Evolutionary conservation across 2,113 vertebrate genomes (phyloP).

Genomic region (Machaerirhynchus nigripectus): DNA sequence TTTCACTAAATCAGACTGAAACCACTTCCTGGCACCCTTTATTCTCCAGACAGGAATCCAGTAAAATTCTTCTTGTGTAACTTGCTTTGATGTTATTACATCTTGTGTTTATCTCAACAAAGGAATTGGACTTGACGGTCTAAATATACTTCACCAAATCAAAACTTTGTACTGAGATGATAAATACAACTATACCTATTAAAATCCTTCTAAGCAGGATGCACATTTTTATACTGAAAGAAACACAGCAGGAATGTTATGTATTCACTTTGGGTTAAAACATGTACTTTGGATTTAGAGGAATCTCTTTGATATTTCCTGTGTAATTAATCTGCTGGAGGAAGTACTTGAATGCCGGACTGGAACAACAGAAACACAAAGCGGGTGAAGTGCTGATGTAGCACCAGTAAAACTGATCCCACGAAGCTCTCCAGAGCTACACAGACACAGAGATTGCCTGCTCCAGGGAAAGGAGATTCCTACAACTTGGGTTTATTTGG

Average conservation of each 20-base stretch:
- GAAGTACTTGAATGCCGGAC: background rate
- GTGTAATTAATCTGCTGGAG: background rate
- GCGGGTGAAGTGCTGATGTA: background rate
- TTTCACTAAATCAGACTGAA: background rate
- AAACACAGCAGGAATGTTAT: background rate
- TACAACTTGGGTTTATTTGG: background rate
- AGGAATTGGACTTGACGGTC: background rate
- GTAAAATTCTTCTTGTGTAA: background rate
- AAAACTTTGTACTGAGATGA: background rate
- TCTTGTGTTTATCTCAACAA: background rate
- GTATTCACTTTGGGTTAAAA: background rate
- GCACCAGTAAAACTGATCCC: background rate
- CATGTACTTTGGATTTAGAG: background rate
- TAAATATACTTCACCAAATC: background rate
- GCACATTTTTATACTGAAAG: background rate
- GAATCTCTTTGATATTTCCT: background rate
- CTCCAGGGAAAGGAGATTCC: background rate
- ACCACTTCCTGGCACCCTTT: background rate
- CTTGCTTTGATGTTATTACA: background rate
- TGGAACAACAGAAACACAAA: background rate
- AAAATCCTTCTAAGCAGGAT: background rate
- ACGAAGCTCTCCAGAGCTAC: background rate
- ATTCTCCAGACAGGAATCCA: background rate
- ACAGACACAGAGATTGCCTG: background rate
- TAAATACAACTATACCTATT: background rate